phyloP scores from a whole-genome alignment of 1,140 invertebrate genomes.

The Drosophila sp. region DNA sequence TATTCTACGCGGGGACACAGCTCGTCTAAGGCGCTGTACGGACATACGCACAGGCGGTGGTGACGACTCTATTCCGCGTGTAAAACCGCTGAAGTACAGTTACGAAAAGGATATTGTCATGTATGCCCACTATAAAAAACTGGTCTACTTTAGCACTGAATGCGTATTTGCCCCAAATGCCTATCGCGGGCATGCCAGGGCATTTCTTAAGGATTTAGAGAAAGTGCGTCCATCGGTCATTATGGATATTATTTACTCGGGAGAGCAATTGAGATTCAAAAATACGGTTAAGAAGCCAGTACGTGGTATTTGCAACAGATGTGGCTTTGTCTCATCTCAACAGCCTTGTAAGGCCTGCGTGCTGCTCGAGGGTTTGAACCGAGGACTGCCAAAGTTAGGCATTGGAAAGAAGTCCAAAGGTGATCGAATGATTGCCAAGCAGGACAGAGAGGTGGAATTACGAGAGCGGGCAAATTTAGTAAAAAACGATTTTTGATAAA shows the following conservation, averaged over 20 bases:
- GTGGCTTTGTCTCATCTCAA: constrained; percentile 98
- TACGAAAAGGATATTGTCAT: constrained; percentile 99
- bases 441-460: constrained; percentile 74
- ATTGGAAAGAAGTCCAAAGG: constrained; percentile 93
- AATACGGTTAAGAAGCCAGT: constrained; percentile 92
- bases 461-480: constrained; percentile 77
- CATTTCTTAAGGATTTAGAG: constrained; percentile 98
- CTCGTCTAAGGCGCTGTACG: constrained; percentile 95
- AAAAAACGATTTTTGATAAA: constrained; percentile 81
- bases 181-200: constrained; percentile 96
- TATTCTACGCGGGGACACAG: constrained; percentile 97
- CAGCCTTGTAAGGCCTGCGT: constrained; percentile 98
- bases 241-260: constrained; percentile 98
- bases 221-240: constrained; percentile 96
- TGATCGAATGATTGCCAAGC: constrained; percentile 86
- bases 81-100: constrained; percentile 99
- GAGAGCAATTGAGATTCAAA: constrained; percentile 93
- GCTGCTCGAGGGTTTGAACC: constrained; percentile 97
- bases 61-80: constrained; percentile 94
- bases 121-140: constrained; percentile 98
- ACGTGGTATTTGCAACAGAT: constrained; percentile 91
- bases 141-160: constrained; percentile 99
- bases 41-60: constrained; percentile 92
- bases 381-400: constrained; percentile 93
- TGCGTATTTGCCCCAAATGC: constrained; percentile 99